Base-by-base conservation (phyloP, 2,113 vertebrate species). In the Hemiprocne comata region DNA sequence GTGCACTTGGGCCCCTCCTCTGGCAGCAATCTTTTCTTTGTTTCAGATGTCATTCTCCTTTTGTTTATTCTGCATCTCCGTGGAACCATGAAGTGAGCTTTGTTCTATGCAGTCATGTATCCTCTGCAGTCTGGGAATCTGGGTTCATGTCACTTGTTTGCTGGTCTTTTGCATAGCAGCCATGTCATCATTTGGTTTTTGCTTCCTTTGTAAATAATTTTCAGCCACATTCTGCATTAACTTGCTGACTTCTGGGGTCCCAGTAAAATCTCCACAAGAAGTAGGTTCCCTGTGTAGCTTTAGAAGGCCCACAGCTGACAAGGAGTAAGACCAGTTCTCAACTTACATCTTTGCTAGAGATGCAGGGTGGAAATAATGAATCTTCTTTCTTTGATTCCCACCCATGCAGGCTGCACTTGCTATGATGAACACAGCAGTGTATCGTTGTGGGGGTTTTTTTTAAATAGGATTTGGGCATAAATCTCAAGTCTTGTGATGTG, bases 31-130 rank as follows among this genome's bases (percentile, higher is more conserved):
- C 50, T 78, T 70, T 82, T 36, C 19, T 94, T 95, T 88, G 65
- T 98, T 97, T 67, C 98, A 99, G 99, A 99, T 89, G 95, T 93
- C 48, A 48, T 99, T 76, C 98, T 99, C 13, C 98, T 99, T 76
- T 94, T 98, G 65, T 97, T 98, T 74, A 96, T 99, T 93, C 98
- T 99, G 73, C 97, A 97, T 91, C 99, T 98, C 96, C 98, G 73
- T 24, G 98, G 98, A 92, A 98, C 98, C 84, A 87, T 97, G 94
- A 98, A 94, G 75, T 98, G 97, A 82, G 98, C 98, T 50, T 94
- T 98, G 9, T 40, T 98, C 17, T 99, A 98, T 90, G 26, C 97
- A 31, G 54, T 74, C 33, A 24, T 97, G 99, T 99, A 99, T 99
- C 98, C 98, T 99, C 98, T 96, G 54, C 36, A 61, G 60, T 64